Percentiles rank a stretch among this genome's conserved stretches.
phyloP scores from a whole-genome alignment of 2,797 vertebrate genomes.

The Sorex maritimensis region DNA sequence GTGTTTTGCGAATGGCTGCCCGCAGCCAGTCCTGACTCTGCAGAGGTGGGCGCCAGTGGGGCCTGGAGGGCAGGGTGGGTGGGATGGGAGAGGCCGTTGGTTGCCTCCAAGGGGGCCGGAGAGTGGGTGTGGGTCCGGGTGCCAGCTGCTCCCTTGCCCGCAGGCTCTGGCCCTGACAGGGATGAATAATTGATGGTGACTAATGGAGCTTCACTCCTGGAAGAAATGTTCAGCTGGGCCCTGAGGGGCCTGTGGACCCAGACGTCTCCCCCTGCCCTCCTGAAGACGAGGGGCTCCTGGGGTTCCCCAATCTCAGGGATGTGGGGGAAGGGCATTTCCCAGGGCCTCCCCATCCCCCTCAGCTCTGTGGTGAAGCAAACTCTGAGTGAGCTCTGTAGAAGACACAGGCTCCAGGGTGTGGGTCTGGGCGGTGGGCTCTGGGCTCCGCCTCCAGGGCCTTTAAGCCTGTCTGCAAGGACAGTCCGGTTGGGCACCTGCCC shows the following conservation, averaged over 20 bases:
- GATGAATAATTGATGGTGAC: slow-evolving; percentile 83
- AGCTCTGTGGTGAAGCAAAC: background rate
- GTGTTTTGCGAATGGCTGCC: background rate
- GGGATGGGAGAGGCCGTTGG: background rate
- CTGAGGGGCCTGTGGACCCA: slow-evolving; percentile 49
- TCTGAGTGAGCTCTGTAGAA: background rate
- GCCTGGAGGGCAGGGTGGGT: background rate
- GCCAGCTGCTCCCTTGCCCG: background rate
- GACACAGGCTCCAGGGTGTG: background rate
- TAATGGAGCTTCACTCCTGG: slow-evolving; percentile 65
- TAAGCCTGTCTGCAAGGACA: background rate
- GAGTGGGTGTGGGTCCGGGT: background rate
- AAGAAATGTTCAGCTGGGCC: slow-evolving; percentile 64
- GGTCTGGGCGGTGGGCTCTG: background rate
- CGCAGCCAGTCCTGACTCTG: background rate
- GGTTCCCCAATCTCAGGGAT: slow-evolving; percentile 66
- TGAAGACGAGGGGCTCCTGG: slow-evolving; percentile 55
- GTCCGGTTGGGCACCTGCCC: background rate
- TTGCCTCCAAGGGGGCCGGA: background rate
- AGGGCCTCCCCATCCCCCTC: background rate
- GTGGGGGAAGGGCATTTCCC: background rate
- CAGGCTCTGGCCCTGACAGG: slow-evolving; percentile 34
- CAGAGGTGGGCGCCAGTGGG: background rate
- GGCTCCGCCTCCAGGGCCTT: background rate
- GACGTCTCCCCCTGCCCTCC: slow-evolving; percentile 67